These are phyloP conservation scores for Tetrao urogallus DNA, from an alignment of 2,113 vertebrate species.

Conservation along the genomic window DNA sequence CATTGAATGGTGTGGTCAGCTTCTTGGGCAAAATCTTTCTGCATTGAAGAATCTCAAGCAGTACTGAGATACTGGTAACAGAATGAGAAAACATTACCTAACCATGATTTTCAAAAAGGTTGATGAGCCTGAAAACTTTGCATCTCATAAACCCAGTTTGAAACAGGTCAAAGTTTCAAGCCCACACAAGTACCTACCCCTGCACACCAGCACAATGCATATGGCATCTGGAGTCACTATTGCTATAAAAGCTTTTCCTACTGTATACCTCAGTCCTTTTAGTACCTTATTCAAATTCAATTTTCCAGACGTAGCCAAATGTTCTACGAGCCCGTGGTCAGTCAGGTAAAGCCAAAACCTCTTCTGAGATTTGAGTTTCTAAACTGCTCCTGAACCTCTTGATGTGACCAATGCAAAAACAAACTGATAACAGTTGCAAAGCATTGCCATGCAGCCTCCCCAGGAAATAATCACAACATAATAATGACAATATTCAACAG, in stretches of 20 bases:
- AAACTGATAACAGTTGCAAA: background rate
- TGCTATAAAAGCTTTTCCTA: background rate
- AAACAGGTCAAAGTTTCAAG: background rate
- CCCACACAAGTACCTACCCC: background rate
- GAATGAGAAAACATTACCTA: background rate
- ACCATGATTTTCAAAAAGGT: background rate
- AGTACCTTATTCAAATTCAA: background rate
- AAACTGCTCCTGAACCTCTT: background rate
- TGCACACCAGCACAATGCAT: accelerated
- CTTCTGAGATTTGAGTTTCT: background rate
- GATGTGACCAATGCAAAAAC: background rate
- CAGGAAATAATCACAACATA: background rate
- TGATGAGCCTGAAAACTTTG: background rate
- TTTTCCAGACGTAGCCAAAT: background rate
- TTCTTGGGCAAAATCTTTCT: background rate
- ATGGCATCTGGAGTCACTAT: background rate
- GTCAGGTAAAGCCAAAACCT: background rate
- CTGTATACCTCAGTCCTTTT: background rate
- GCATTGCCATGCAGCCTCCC: background rate
- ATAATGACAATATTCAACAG: background rate
- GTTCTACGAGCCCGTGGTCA: background rate
- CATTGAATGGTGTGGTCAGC: background rate
- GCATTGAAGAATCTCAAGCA: background rate
- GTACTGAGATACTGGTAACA: background rate
- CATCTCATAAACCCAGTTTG: background rate